These are phyloP conservation scores for Himalopsyche phryganea DNA, from an alignment of 1,140 invertebrate species.

Conservation along the genomic window DNA sequence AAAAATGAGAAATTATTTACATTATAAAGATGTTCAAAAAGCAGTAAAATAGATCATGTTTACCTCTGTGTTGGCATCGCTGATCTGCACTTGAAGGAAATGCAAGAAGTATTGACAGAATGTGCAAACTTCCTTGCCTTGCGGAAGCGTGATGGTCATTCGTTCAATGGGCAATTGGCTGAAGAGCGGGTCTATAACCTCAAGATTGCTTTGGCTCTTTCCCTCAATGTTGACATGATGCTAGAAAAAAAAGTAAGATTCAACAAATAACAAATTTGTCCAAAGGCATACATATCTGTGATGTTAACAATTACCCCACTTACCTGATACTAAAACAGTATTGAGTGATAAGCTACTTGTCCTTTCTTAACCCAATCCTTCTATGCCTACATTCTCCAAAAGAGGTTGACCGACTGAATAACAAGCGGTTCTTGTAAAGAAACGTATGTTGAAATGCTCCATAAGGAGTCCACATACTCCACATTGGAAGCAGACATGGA, in stretches of 20 bases:
- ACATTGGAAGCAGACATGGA: too few species aligned
- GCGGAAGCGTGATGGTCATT: slow-evolving; percentile 50
- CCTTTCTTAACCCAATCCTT: too few species aligned
- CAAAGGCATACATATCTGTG: too few species aligned
- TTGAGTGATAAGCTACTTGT: too few species aligned
- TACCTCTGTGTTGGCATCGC: slow-evolving; percentile 65
- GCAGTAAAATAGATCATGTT: slow-evolving; percentile 14
- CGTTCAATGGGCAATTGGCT: slow-evolving; percentile 65
- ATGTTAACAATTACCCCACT: too few species aligned
- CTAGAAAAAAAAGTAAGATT: background rate
- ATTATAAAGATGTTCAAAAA: background rate
- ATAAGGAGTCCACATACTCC: too few species aligned
- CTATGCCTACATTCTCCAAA: too few species aligned
- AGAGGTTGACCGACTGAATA: too few species aligned
- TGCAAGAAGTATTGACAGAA: slow-evolving; percentile 82
- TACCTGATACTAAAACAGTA: too few species aligned
- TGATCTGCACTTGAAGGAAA: slow-evolving; percentile 70
- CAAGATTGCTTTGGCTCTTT: slow-evolving; percentile 35
- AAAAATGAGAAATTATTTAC: too few species aligned
- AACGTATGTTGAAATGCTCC: too few species aligned
- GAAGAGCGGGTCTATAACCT: slow-evolving; percentile 40
- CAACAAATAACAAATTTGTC: background rate
- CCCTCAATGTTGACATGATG: slow-evolving; percentile 19
- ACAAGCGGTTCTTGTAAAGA: too few species aligned
- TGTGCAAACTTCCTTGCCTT: slow-evolving; percentile 60